Base-by-base conservation (phyloP, 2,797 vertebrate species). In the Typhlichthys eigenmanni region DNA sequence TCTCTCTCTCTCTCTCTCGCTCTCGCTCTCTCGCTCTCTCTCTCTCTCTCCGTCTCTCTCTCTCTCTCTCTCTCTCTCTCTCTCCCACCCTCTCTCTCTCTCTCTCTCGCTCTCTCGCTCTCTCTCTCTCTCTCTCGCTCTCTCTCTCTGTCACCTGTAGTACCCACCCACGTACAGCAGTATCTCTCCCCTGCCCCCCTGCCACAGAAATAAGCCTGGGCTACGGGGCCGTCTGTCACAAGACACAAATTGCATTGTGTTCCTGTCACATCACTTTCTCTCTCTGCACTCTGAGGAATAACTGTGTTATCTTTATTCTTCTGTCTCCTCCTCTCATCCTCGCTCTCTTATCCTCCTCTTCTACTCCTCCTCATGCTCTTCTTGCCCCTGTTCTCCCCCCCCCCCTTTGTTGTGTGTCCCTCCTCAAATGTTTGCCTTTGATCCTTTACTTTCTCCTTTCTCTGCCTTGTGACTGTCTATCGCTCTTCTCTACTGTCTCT, bases 191-290 rank as follows among this genome's bases (percentile, higher is more conserved):
- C 54, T 81, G 74, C 75, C 71, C 79, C 24, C 68, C 64, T 78
- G 78, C 71, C 71, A 79, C 69, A 71, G 69, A 75, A 82, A 84
- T 80, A 78, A 78, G 83, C 71, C 56, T 43, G 60, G 68, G 19
- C 19, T 76, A 59, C 72, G 68, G 61, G 68, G 78, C 76, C 52
- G 49, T 78, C 70, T 85, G 78, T 85, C 74, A 78, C 61, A 56
- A 70, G 82, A 19, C 19, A 81, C 72, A 77, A 80, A 85, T 75
- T 65, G 55, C 66, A 64, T 76, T 76, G 82, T 83, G 81, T 80
- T 81, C 69, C 81, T 82, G 81, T 80, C 80, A 72, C 60, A 55
- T 84, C 72, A 70, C 66, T 49, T 79, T 77, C 60, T 70, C n/a
- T 46, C 49, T 2, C 49, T 61, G 47, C 64, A 63, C 59, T 74